Evolutionary conservation across 2,888 invertebrate genomes (phyloP).

Genomic region (Lysandra bellargus): DNA sequence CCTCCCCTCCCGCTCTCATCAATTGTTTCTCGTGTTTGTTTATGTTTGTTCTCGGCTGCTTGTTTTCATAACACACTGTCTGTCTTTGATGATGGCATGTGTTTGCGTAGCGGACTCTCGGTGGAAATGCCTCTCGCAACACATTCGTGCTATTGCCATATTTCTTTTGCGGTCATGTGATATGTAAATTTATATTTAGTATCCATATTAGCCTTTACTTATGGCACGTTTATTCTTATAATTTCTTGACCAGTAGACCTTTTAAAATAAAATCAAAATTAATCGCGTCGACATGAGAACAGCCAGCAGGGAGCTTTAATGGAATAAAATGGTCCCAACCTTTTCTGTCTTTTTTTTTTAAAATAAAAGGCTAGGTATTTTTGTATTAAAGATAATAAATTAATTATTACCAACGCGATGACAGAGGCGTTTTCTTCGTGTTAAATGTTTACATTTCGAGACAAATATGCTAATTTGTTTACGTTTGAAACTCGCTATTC

Average conservation of each 20-base stretch:
- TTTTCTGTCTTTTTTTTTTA: neutral
- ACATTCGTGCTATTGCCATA: constrained; percentile 23
- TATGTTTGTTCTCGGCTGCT: constrained; percentile 73
- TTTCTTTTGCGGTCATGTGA: constrained; percentile 13
- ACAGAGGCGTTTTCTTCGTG: neutral
- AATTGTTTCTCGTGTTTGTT: constrained; percentile 76
- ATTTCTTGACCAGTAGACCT: neutral
- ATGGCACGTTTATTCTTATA: neutral
- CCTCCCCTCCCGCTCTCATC: constrained; percentile 60
- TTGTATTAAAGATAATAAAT: neutral
- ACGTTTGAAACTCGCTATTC: neutral
- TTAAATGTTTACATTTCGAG: neutral
- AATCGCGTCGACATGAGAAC: neutral
- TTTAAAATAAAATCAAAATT: neutral
- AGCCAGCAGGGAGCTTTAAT: neutral
- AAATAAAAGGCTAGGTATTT: neutral
- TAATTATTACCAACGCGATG: neutral
- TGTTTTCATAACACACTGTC: constrained; percentile 78
- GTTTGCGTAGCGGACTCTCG: constrained; percentile 67
- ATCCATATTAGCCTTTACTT: neutral
- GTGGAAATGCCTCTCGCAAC: constrained; percentile 45
- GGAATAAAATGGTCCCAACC: neutral
- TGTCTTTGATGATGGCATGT: constrained; percentile 72
- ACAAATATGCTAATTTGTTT: neutral
- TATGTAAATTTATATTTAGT: constrained; percentile 10